Conservation (phyloP, 2,888 invertebrate species). For the Eulithis testata region DNA sequence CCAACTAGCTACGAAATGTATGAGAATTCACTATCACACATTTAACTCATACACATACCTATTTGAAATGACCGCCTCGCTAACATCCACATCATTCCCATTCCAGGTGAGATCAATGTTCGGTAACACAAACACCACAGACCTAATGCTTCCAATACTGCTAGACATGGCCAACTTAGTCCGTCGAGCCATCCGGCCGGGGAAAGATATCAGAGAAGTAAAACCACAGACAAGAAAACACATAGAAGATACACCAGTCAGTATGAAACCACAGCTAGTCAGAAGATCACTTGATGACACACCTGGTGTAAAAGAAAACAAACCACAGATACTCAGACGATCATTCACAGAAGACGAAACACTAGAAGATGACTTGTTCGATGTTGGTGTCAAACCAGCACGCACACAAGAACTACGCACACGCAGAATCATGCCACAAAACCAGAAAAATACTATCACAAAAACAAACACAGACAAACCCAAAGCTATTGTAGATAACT, state of each 20-base stretch:
- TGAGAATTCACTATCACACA: too few relatives aligned
- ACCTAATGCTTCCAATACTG: constrained; percentile 86
- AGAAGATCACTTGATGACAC: constrained; percentile 18
- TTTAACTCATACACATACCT: too few relatives aligned
- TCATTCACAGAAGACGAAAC: constrained; percentile 42
- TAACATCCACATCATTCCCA: constrained; percentile 35
- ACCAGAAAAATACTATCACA: constrained; percentile 43
- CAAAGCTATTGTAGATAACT: constrained; percentile 41
- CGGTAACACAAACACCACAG: constrained; percentile 82
- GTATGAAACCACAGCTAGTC: constrained; percentile 11
- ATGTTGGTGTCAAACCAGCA: constrained; percentile 55
- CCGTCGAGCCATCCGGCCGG: constrained; percentile 76
- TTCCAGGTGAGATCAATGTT: constrained; percentile 86
- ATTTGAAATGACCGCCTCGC: background rate
- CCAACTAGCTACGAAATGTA: too few relatives aligned
- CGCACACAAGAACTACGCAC: constrained; percentile 43
- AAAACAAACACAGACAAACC: constrained; percentile 49
- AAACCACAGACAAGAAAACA: constrained; percentile 61
- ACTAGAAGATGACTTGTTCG: constrained; percentile 65
- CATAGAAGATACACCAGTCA: constrained; percentile 50
- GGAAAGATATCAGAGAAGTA: constrained; percentile 68
- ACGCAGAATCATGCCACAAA: constrained; percentile 57
- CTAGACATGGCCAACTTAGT: constrained; percentile 87
- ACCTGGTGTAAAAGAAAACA: constrained; percentile 9
- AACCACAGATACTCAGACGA: constrained; percentile 18